A percentile compares a stretch with the other conserved stretches of the same genome.
Evolutionary conservation across 2,888 invertebrate species (phyloP).

Genomic region (Trypoxylon attenuatum): DNA sequence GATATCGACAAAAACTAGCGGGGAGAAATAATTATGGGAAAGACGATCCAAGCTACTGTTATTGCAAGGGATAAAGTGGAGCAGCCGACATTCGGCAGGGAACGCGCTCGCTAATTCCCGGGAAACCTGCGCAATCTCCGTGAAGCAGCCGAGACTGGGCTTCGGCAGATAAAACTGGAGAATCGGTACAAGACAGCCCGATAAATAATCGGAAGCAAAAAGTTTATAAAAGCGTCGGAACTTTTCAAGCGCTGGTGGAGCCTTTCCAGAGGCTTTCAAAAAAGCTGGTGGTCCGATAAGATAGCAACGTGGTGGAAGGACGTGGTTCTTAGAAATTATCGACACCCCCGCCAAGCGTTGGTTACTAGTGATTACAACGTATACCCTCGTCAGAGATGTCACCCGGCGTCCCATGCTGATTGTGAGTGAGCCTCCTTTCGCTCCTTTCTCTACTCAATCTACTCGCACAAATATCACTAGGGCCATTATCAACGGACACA

Average conservation of each 20-base stretch:
- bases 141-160: slow-evolving; percentile 8
- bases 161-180: slow-evolving; percentile 25
- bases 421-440: slow-evolving; percentile 31
- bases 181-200: slow-evolving; percentile 14
- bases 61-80: neutral
- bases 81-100: slow-evolving; percentile 17
- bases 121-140: neutral
- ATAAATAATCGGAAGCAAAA: slow-evolving; percentile 20
- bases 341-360: slow-evolving; percentile 20
- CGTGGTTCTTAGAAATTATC: slow-evolving; percentile 39
- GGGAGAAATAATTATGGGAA: neutral
- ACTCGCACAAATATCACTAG: slow-evolving; percentile 20
- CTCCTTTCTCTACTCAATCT: no score
- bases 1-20: neutral
- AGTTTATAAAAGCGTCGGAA: slow-evolving; percentile 13
- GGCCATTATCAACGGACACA: slow-evolving; percentile 45
- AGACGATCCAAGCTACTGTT: neutral
- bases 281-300: slow-evolving; percentile 34
- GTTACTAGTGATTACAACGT: slow-evolving; percentile 54
- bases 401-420: slow-evolving; percentile 16
- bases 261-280: slow-evolving; percentile 5
- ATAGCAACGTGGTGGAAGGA: slow-evolving; percentile 14
- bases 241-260: slow-evolving; percentile 7
- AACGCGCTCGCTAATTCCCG: neutral
- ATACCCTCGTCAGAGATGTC: slow-evolving; percentile 63